phyloP scores from a whole-genome alignment of 2,888 invertebrate genomes.

The Esperia sulphurella region DNA sequence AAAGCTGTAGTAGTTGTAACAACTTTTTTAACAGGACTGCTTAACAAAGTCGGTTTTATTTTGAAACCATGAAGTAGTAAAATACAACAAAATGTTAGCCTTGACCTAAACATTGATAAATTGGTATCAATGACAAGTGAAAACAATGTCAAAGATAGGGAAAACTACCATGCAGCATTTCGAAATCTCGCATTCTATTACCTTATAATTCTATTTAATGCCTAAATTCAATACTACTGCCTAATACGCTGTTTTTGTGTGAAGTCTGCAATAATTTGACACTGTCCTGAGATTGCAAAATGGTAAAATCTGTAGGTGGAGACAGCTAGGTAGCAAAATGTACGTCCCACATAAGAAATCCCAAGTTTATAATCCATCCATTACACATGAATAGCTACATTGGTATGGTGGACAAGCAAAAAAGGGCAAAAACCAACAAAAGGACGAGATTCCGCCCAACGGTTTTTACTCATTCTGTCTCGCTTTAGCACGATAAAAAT shows the following conservation, averaged over 20 bases:
- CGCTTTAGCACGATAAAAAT: constrained; percentile 68
- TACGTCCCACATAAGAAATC: background rate
- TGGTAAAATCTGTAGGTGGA: constrained; percentile 1
- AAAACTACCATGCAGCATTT: background rate
- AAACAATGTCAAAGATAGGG: background rate
- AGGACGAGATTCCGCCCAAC: constrained; percentile 55
- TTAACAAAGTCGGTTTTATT: too few relatives aligned
- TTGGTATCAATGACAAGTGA: too few relatives aligned
- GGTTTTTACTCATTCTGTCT: constrained; percentile 59
- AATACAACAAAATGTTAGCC: too few relatives aligned
- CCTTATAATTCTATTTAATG: background rate
- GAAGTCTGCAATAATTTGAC: constrained; percentile 17
- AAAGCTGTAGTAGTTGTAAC: too few relatives aligned
- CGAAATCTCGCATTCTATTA: background rate
- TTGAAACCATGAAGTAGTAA: too few relatives aligned
- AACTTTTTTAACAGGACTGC: too few relatives aligned
- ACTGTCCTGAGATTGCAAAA: constrained; percentile 15
- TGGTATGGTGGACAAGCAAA: background rate
- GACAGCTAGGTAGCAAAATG: constrained; percentile 8
- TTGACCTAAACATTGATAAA: too few relatives aligned
- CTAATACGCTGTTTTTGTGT: constrained; percentile 3
- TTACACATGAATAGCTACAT: constrained; percentile 1
- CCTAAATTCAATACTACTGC: constrained; percentile 4
- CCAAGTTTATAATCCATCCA: constrained; percentile 3
- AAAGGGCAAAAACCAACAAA: constrained; percentile 42